These are phyloP conservation scores for Ctenopoma multispine DNA, from an alignment of 2,797 vertebrate species.

Conservation along the genomic window DNA sequence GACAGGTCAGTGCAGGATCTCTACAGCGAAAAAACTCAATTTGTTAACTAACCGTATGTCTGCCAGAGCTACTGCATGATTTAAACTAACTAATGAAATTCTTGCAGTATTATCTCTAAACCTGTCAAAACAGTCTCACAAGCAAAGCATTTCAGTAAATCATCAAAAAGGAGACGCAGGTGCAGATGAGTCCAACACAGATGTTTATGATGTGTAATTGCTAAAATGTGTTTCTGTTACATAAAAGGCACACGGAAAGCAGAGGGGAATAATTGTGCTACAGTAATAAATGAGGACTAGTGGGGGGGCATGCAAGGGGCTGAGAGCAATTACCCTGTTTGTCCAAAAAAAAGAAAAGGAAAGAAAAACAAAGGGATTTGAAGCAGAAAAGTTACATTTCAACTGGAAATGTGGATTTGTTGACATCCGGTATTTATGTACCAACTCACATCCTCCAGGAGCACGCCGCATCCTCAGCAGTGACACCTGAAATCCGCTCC, in stretches of 20 bases:
- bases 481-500: conserved; percentile 20
- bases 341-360: neutral
- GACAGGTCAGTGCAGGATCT: neutral
- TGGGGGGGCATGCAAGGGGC: neutral
- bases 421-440: neutral
- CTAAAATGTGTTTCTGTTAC: conserved; percentile 15
- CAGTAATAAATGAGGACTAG: neutral
- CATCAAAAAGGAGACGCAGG: too few relatives aligned
- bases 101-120: neutral
- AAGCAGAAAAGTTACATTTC: neutral
- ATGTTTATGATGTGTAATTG: conserved; percentile 38
- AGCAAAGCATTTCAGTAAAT: conserved; percentile 1
- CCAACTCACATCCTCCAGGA: neutral
- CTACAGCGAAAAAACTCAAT: conserved; percentile 4
- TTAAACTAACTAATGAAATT: conserved; percentile 8
- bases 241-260: conserved; percentile 27
- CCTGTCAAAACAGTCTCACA: neutral
- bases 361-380: neutral
- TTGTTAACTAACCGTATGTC: conserved; percentile 21
- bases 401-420: neutral
- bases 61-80: neutral
- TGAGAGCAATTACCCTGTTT: neutral
- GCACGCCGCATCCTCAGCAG: neutral
- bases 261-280: conserved; percentile 21
- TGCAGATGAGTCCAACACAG: conserved; percentile 45